Evolutionary conservation across 2,888 invertebrate species (phyloP).

Genomic region (Poecilobothrus nobilitatus): DNA sequence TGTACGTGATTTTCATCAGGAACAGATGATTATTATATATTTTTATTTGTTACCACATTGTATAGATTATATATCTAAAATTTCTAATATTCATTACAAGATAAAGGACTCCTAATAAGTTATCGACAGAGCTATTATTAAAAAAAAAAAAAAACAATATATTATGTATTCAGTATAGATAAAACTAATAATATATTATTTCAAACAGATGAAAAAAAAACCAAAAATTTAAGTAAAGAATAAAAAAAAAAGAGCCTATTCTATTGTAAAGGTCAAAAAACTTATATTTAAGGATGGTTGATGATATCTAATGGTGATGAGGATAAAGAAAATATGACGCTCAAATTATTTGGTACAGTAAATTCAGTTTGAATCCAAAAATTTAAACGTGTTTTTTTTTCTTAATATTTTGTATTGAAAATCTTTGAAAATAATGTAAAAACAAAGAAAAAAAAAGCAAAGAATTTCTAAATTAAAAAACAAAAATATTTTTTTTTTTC

Average conservation of each 20-base stretch:
- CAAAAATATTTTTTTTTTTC: too few species aligned
- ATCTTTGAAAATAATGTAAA: too few species aligned
- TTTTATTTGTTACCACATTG: too few species aligned
- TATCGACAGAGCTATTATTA: not conserved
- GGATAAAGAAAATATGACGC: not conserved
- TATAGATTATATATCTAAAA: too few species aligned
- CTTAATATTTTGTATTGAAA: too few species aligned
- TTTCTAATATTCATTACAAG: not conserved
- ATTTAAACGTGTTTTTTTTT: not conserved
- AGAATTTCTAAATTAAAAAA: too few species aligned
- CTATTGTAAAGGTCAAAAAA: not conserved
- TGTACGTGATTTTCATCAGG: constrained; percentile 4
- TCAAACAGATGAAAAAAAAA: not conserved
- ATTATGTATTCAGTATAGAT: not conserved
- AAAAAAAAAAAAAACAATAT: not conserved
- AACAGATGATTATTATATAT: not conserved
- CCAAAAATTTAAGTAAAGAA: not conserved
- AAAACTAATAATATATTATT: not conserved
- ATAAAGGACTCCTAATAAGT: not conserved
- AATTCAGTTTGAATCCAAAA: not conserved
- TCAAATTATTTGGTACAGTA: not conserved
- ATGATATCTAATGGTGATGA: too few species aligned
- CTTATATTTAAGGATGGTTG: not conserved
- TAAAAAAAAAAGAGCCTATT: not conserved
- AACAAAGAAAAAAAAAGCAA: too few species aligned